Percentiles rank a stretch among this genome's conserved stretches.
Conservation (phyloP, 92 coral and sea anemone species). For the Zoanthus sansibaricus region DNA sequence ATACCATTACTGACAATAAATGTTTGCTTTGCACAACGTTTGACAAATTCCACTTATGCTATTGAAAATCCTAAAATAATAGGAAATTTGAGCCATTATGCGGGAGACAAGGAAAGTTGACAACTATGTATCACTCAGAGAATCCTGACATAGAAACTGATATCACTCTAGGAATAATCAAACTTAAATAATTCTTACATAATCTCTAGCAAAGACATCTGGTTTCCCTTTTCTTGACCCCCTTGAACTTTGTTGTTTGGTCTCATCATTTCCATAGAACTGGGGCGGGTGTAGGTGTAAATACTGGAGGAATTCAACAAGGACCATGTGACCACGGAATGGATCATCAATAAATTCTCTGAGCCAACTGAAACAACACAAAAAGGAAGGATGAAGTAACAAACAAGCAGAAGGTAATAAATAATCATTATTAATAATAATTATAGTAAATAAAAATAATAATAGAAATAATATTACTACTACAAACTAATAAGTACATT, state of each 20-base stretch:
- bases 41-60: no score
- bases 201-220: conserved; percentile 86
- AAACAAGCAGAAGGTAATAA: no score
- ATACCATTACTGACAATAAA: no score
- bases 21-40: no score
- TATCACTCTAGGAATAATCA: conserved; percentile 43
- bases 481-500: no score
- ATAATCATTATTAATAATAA: no score
- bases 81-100: no score
- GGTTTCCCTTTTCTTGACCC: conserved; percentile 73
- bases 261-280: conserved; percentile 48
- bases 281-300: conserved; percentile 87
- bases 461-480: no score
- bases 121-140: no score
- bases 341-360: conserved; percentile 97
- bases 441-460: no score
- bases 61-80: no score
- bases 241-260: conserved; percentile 47
- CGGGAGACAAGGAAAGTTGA: no score
- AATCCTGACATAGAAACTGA: not conserved
- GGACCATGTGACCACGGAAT: conserved; percentile 90
- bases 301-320: conserved; percentile 88
- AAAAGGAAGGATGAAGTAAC: not conserved
- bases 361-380: conserved; percentile 77
- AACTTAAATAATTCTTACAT: conserved; percentile 75